These are phyloP conservation scores for Gymnorhina tibicen DNA, from an alignment of 2,113 vertebrate species.

Conservation along the genomic window DNA sequence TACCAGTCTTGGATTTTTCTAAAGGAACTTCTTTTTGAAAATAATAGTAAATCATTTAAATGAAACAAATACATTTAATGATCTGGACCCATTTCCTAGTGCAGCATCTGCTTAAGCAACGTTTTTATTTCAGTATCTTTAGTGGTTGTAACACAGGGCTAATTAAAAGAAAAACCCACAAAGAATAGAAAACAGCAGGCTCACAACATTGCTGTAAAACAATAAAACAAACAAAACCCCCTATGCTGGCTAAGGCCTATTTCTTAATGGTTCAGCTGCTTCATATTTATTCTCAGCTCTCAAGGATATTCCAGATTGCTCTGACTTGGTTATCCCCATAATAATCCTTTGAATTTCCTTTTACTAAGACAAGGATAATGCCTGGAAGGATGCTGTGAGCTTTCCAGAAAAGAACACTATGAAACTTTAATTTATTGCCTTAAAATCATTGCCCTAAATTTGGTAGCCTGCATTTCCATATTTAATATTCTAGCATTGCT, in stretches of 20 bases:
- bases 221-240: neutral
- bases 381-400: neutral
- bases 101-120: neutral
- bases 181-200: constrained; percentile 3
- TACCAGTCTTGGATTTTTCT: neutral
- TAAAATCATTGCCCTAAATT: neutral
- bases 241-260: neutral
- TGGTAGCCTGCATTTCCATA: neutral
- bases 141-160: neutral
- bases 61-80: neutral
- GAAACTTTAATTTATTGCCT: neutral
- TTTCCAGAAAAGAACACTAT: neutral
- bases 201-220: neutral
- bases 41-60: neutral
- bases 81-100: neutral
- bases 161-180: neutral
- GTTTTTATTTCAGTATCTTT: neutral
- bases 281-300: constrained; percentile 3
- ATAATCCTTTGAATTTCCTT: neutral
- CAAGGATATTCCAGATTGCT: neutral
- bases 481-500: neutral
- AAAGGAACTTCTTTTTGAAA: neutral
- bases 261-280: constrained; percentile 1
- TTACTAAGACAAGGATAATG: neutral
- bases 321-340: neutral